Base-by-base conservation (phyloP, 1,140 invertebrate species). In the Trichogramma pretiosum region DNA sequence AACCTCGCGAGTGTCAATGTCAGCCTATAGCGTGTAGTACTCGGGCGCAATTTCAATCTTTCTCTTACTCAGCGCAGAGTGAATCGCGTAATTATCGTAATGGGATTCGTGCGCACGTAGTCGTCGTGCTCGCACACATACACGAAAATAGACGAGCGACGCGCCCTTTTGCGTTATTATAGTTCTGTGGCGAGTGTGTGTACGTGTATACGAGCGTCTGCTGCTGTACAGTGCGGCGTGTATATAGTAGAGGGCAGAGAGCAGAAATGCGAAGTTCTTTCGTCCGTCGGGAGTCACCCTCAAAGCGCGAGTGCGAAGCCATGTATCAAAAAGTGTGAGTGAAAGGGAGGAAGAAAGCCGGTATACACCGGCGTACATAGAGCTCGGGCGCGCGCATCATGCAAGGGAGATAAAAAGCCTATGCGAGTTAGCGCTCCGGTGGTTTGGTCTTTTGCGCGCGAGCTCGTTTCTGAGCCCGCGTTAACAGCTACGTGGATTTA, bases 81-180 rank as follows among this genome's bases (percentile, higher is more conserved):
- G n/a, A n/a, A n/a, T n/a, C 53, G 55, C 44, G 52, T 57, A 61
- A 61, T 61, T 57, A 61, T 54, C 48, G 56, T 59, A 59, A 61
- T 62, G 56, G 56, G 55, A 57, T 57, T 50, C 44, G 18, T 46
- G 36, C n/a, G 40, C 28, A 9, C 34, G 23, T 7, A 3, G 23
- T 7, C 13, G 14, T 9, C 16, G 44, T 22, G 17, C 24, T 16
- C 7, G 14, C 23, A 3, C 21, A 14, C 24, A 23, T 17, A 10
- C n/a, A n/a, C n/a, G n/a, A n/a, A n/a, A n/a, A n/a, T n/a, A n/a
- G n/a, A n/a, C n/a, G n/a, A n/a, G n/a, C n/a, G n/a, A n/a, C n/a
- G n/a, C n/a, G n/a, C n/a, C n/a, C n/a, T n/a, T n/a, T n/a, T n/a
- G n/a, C n/a, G n/a, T n/a, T n/a, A n/a, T n/a, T n/a, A n/a, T n/a